Evolutionary conservation across 2,888 invertebrate species (phyloP), one percentile per base, ranked within the genome.

Genomic region (Eubasilissa splendida): DNA sequence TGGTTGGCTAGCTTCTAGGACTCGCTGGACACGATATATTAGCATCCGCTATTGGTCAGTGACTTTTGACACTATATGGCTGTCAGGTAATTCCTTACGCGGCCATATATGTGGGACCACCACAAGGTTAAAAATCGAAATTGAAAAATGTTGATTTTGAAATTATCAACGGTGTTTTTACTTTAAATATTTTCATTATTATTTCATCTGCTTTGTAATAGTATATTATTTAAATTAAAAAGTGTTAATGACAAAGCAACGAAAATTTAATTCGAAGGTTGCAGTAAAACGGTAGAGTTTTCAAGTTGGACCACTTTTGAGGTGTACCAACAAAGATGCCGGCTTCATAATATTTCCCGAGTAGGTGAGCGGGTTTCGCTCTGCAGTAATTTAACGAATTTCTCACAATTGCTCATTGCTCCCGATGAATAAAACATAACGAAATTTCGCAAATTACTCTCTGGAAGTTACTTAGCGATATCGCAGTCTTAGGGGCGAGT

Each of bases 371-470:
- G 4, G 42, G 42, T 42, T 42, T 42, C 42, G 2, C 42, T 42
- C 42, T 22, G 58, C 4, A 11, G 58, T 58, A 58, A 58, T 58
- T n/a, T 58, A n/a, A n/a, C n/a, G 58, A 58, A 58, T n/a, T 58
- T 58, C 58, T 58, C 58, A 58, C 58, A 58, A 58, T 58, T n/a
- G 58, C 58, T 58, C 58, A 58, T 58, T 58, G 58, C n/a, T n/a
- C 4, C 58, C 3, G 58, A 58, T 58, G 58, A 58, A 58, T 58
- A 58, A 58, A 58, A 58, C 58, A 58, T 58, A 58, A 58, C 58
- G 58, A 58, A 58, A 58, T n/a, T 58, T 58, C 58, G 12, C 58
- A 58, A 58, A 58, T 58, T 58, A 58, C 12, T 58, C 11, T 11
- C 11, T n/a, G 58, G 58, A n/a, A 58, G 58, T 58, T 58, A 58